These are phyloP conservation scores for Rhyacichthys aspro DNA, from an alignment of 2,797 vertebrate genomes.

Conservation along the genomic window DNA sequence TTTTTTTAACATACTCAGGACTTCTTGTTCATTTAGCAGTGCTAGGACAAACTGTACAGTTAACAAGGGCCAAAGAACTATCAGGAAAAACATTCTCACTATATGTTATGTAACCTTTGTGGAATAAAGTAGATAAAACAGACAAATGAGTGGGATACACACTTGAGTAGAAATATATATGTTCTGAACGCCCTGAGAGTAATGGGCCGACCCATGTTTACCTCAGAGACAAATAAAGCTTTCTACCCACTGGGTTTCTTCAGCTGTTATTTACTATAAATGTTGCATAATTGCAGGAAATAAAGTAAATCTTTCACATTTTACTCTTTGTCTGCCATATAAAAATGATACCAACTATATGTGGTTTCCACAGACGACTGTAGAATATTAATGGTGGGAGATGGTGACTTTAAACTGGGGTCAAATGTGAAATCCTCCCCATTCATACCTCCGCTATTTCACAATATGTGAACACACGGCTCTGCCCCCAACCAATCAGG, in stretches of 20 bases:
- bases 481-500: constrained; percentile 66
- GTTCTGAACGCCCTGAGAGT: not conserved
- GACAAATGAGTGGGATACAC: not conserved
- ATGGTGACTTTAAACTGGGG: not conserved
- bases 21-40: not conserved
- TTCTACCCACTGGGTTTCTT: no score
- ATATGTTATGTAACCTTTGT: constrained; percentile 1
- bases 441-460: constrained; percentile 51
- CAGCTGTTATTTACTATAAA: not conserved
- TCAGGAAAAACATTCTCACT: not conserved
- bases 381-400: constrained; percentile 5
- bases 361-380: not conserved
- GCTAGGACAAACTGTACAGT: not conserved
- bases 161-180: not conserved
- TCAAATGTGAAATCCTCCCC: constrained; percentile 16
- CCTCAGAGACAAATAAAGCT: not conserved
- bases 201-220: not conserved
- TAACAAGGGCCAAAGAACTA: not conserved
- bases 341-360: not conserved
- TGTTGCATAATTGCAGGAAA: not conserved
- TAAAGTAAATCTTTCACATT: not conserved
- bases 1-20: no score
- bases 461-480: constrained; percentile 51
- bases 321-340: not conserved
- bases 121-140: not conserved